Evolutionary conservation across 2,797 vertebrate genomes (phyloP), one percentile per base, ranked within the genome.

Genomic region (Hipposideros larvatus): DNA sequence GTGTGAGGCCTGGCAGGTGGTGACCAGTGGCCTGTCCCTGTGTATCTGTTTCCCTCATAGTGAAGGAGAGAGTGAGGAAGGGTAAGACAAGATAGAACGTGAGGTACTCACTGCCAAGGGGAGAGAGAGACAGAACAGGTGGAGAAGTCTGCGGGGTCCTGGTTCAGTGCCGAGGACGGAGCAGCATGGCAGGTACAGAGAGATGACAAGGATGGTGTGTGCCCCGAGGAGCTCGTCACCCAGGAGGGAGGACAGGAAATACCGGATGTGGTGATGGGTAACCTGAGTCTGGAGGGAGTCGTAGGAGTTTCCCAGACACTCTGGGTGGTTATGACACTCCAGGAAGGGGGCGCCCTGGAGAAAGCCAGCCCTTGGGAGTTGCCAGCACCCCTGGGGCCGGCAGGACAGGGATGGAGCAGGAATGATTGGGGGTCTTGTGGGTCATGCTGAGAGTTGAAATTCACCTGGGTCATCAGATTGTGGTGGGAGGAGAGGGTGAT

Each of bases 11-110:
- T n/a, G n/a, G n/a, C 8, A 11, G 13, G 14, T 2, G 4, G 21
- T 0, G 8, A 21, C 1, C 14, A 16, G 0, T 0, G 2, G 0
- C 7, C 24, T 11, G 8, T 87, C 13, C 5, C 0, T 3, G 18
- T 24, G 82, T 18, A 77, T 5, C 71, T 91, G 51, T 24, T 80
- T 57, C 31, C 3, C 31, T 53, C 65, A 37, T 11, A n/a, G n/a
- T n/a, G n/a, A 37, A 1, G n/a, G n/a, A 28, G n/a, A 85, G 7
- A 79, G 8, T 79, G 22, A 73, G n/a, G 16, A 75, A 55, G 4
- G 8, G 37, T 74, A 74, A 68, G 18, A 5, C 1, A 53, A 22
- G 37, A 61, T 59, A 41, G 4, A 84, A 37, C 24, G n/a, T 46
- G 66, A 61, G 4, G 51, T 10, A 37, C 0, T 1, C 34, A 26